Evolutionary conservation across 2,797 vertebrate genomes (phyloP).

Genomic region (Clarias platycephalus): DNA sequence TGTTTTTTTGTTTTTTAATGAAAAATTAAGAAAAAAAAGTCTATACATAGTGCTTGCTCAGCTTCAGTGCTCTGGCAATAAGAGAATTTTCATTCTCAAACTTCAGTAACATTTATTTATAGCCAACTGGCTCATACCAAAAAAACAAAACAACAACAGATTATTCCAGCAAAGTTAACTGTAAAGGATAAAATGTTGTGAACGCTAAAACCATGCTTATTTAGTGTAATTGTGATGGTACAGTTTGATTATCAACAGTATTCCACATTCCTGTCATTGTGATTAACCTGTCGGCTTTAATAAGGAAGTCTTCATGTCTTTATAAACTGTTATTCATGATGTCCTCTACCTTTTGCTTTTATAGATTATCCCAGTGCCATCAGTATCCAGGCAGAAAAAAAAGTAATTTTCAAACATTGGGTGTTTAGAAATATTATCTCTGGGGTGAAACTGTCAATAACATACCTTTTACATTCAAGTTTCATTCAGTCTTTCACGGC

Average conservation of each 20-base stretch:
- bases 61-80: slow-evolving; percentile 40
- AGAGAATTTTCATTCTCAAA: neutral
- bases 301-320: neutral
- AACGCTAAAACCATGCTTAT: neutral
- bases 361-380: neutral
- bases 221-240: neutral
- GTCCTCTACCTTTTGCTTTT: slow-evolving; percentile 1
- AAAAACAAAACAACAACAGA: neutral
- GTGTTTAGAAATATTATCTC: neutral
- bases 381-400: neutral
- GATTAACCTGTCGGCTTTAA: neutral
- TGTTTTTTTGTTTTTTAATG: no score
- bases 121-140: neutral
- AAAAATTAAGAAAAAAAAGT: neutral
- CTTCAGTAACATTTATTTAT: slow-evolving; percentile 29
- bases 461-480: neutral
- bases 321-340: neutral
- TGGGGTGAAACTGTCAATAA: neutral
- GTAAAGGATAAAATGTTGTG: slow-evolving; percentile 30
- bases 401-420: neutral
- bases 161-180: neutral
- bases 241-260: neutral
- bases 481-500: slow-evolving; percentile 30
- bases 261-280: slow-evolving; percentile 10
- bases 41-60: slow-evolving; percentile 24